Percentiles rank a stretch among this genome's conserved stretches.
These are phyloP conservation scores for Portunus trituberculatus DNA, from an alignment of 1,140 invertebrate genomes.

Conservation along the genomic window DNA sequence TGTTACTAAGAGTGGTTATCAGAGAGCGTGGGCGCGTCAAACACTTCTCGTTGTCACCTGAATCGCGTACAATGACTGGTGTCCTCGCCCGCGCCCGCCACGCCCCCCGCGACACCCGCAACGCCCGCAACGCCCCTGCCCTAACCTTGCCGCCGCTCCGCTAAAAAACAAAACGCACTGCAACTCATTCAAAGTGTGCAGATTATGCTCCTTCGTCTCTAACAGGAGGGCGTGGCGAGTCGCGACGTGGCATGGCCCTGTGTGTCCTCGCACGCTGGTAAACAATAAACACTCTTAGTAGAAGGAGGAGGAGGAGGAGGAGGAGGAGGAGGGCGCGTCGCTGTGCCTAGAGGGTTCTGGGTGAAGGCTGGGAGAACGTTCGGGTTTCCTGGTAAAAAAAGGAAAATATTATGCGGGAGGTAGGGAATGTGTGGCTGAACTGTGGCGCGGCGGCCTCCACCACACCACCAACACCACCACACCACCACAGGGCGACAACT, in stretches of 20 bases:
- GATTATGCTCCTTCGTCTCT: neutral
- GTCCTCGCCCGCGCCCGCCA: neutral
- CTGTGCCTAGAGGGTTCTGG: neutral
- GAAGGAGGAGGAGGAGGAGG: neutral
- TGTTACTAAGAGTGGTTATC: neutral
- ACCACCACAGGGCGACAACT: too few relatives aligned
- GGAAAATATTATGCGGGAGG: neutral
- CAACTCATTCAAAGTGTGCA: neutral
- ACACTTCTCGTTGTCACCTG: neutral
- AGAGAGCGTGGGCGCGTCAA: neutral
- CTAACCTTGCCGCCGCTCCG: neutral
- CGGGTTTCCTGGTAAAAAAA: neutral
- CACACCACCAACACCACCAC: too few relatives aligned
- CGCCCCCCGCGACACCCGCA: neutral
- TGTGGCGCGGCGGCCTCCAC: too few relatives aligned
- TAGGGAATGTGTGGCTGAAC: neutral
- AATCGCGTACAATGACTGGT: neutral
- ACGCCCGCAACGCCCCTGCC: neutral
- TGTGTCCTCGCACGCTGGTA: neutral
- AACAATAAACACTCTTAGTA: neutral
- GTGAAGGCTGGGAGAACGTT: neutral
- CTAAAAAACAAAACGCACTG: neutral
- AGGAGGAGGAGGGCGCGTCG: neutral
- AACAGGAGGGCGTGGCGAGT: neutral
- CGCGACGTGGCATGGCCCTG: too few relatives aligned